phyloP scores from a whole-genome alignment of 1,140 invertebrate genomes.

The Lepidurus packardi region DNA sequence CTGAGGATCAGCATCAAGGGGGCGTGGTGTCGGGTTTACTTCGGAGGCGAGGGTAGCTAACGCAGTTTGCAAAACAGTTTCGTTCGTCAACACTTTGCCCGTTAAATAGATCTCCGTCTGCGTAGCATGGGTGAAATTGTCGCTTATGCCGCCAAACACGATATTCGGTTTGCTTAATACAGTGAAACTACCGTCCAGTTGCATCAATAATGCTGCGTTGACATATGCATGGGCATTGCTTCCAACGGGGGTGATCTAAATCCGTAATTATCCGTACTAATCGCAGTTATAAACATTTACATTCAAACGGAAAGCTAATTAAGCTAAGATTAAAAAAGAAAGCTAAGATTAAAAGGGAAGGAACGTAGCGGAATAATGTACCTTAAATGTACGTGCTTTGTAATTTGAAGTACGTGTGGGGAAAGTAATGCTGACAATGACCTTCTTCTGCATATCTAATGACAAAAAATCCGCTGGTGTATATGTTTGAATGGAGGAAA shows the following conservation, averaged over 20 bases:
- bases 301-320: not conserved
- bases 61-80: slow-evolving; percentile 53
- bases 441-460: slow-evolving; percentile 55
- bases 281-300: slow-evolving; percentile 36
- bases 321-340: too few species aligned
- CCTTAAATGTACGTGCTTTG: slow-evolving; percentile 48
- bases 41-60: slow-evolving; percentile 55
- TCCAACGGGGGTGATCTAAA: not conserved
- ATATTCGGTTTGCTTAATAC: slow-evolving; percentile 8
- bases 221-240: not conserved
- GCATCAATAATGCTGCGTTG: not conserved
- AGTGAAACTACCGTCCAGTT: not conserved
- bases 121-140: slow-evolving; percentile 50
- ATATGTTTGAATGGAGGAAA: slow-evolving; percentile 33
- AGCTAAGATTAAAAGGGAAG: too few species aligned
- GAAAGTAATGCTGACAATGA: slow-evolving; percentile 56
- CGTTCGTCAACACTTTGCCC: slow-evolving; percentile 52
- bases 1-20: slow-evolving; percentile 57
- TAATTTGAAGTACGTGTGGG: slow-evolving; percentile 42
- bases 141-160: slow-evolving; percentile 1
- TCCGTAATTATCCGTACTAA: not conserved
- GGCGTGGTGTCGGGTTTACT: slow-evolving; percentile 54
- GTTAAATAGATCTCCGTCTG: slow-evolving; percentile 60
- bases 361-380: slow-evolving; percentile 39
- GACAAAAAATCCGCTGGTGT: slow-evolving; percentile 53